Conservation (phyloP, 1,140 invertebrate genomes). For the Spodoptera litura region DNA sequence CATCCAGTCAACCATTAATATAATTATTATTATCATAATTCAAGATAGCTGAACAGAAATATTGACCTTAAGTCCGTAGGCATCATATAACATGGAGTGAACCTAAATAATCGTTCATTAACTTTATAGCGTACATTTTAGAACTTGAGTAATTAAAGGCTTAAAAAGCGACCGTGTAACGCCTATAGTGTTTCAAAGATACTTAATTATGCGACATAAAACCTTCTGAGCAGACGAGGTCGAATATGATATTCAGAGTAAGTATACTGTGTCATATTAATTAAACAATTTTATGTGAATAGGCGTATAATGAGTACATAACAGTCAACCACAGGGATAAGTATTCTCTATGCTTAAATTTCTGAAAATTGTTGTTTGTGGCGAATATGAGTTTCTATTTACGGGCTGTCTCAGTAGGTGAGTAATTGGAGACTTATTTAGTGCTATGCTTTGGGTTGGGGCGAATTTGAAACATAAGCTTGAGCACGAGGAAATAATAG, state of each 20-base stretch:
- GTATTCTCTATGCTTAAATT: background rate
- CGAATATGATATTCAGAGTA: constrained; percentile 3
- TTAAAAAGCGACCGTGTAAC: constrained; percentile 35
- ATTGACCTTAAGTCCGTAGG: constrained; percentile 11
- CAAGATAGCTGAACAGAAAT: background rate
- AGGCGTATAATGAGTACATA: background rate
- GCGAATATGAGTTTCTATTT: too few species aligned
- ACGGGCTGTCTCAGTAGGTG: too few species aligned
- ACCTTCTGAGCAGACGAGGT: constrained; percentile 21
- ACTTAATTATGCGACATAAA: constrained; percentile 34
- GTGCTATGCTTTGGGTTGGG: too few species aligned
- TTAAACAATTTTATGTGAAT: background rate
- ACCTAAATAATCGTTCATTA: constrained; percentile 38
- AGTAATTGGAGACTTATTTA: too few species aligned
- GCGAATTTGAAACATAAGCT: too few species aligned
- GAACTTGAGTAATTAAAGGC: constrained; percentile 41
- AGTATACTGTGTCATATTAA: background rate
- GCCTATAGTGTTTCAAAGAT: constrained; percentile 41
- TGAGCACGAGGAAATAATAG: too few species aligned
- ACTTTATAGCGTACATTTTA: constrained; percentile 27
- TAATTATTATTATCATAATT: background rate
- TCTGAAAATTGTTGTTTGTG: too few species aligned
- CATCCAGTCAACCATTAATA: too few species aligned
- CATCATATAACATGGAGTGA: constrained; percentile 30
- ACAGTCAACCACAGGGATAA: background rate